phyloP scores from a whole-genome alignment of 2,797 vertebrate genomes.

The Pelodytes ibericus region DNA sequence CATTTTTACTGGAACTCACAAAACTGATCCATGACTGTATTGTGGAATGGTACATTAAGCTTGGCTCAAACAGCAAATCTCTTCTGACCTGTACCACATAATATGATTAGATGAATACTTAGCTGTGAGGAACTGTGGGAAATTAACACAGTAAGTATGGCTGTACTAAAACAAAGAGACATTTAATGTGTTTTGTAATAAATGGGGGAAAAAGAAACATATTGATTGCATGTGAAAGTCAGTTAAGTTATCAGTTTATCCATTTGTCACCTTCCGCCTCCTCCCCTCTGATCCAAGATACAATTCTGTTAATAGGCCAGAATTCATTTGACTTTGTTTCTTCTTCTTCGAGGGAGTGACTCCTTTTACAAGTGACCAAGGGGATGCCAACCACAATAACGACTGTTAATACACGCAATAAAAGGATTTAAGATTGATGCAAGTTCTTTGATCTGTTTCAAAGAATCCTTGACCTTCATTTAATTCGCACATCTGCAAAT shows the following conservation, averaged over 20 bases:
- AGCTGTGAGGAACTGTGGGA: too few species aligned
- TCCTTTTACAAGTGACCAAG: slow-evolving; percentile 44
- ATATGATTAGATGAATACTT: too few species aligned
- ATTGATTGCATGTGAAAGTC: slow-evolving; percentile 40
- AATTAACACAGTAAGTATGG: too few species aligned
- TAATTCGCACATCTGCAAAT: slow-evolving; percentile 34
- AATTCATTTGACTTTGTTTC: slow-evolving; percentile 41
- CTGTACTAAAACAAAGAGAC: neutral
- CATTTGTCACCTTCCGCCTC: slow-evolving; percentile 33
- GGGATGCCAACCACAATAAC: slow-evolving; percentile 35
- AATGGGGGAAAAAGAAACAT: slow-evolving; percentile 26
- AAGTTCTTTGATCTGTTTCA: slow-evolving; percentile 43
- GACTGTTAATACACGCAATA: slow-evolving; percentile 36
- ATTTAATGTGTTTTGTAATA: slow-evolving; percentile 19
- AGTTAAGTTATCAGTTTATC: slow-evolving; percentile 35
- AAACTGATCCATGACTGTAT: too few species aligned
- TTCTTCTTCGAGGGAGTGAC: slow-evolving; percentile 27
- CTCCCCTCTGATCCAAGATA: slow-evolving; percentile 25
- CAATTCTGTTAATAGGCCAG: slow-evolving; percentile 42
- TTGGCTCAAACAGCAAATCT: too few species aligned
- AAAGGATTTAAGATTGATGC: slow-evolving; percentile 33
- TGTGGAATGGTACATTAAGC: too few species aligned
- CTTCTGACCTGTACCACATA: too few species aligned
- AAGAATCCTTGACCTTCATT: slow-evolving; percentile 37
- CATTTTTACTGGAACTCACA: too few species aligned